Evolutionary conservation across 2,113 vertebrate genomes (phyloP).

Genomic region (Suncus etruscus): DNA sequence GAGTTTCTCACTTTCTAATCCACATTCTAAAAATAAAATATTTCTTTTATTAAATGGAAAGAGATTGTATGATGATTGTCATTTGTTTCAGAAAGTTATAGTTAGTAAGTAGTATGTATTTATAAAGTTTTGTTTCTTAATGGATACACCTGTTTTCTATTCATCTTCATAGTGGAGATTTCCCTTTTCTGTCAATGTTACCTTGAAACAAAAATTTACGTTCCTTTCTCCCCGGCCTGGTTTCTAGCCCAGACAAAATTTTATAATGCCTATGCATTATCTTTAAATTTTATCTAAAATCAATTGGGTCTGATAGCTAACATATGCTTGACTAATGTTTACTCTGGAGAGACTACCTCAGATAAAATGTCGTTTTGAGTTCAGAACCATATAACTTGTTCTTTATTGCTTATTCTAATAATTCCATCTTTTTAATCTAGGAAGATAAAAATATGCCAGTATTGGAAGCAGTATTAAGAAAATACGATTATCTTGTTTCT

Average conservation of each 20-base stretch:
- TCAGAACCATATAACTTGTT: constrained; percentile 35
- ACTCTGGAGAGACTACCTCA: not conserved
- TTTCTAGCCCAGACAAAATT: not conserved
- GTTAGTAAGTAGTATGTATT: not conserved
- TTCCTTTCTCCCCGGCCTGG: not conserved
- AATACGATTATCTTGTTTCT: not conserved
- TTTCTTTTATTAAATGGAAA: constrained; percentile 16
- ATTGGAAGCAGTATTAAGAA: not conserved
- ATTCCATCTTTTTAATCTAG: not conserved
- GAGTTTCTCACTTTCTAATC: not conserved
- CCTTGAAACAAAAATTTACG: not conserved
- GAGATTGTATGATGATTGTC: constrained; percentile 19
- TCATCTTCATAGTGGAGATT: not conserved
- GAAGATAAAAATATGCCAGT: not conserved
- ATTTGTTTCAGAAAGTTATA: constrained; percentile 9
- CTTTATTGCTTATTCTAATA: not conserved
- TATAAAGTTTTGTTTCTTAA: not conserved
- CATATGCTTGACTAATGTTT: not conserved
- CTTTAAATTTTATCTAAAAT: not conserved
- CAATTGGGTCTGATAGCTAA: not conserved
- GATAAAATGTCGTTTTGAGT: constrained; percentile 4
- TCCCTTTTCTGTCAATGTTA: not conserved
- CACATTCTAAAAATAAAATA: not conserved
- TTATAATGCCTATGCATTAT: not conserved
- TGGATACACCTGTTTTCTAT: not conserved